phyloP scores from a whole-genome alignment of 2,113 vertebrate genomes.

The Caracal caracal region DNA sequence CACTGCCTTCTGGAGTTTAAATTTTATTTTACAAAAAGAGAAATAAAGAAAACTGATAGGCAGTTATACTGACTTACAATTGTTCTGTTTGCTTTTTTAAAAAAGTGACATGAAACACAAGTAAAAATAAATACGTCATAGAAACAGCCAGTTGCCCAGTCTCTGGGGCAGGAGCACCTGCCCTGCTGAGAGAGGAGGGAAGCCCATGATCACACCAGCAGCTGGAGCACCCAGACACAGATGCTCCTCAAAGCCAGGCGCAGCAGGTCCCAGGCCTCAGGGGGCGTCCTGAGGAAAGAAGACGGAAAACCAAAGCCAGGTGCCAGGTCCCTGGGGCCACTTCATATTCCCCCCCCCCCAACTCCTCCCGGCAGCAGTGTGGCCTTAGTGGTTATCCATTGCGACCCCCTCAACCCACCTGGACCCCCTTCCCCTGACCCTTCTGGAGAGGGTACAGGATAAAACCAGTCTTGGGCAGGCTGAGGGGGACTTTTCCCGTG shows the following conservation, averaged over 20 bases:
- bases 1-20: slow-evolving; percentile 63
- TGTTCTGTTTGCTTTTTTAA: slow-evolving; percentile 87
- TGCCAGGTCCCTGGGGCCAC: slow-evolving; percentile 70
- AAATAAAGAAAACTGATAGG: slow-evolving; percentile 82
- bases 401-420: slow-evolving; percentile 66
- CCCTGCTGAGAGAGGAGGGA: slow-evolving; percentile 86
- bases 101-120: slow-evolving; percentile 93
- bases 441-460: slow-evolving; percentile 63
- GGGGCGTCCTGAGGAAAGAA: slow-evolving; percentile 81
- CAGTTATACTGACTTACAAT: slow-evolving; percentile 91
- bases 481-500: slow-evolving; percentile 35
- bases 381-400: slow-evolving; percentile 80
- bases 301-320: slow-evolving; percentile 79
- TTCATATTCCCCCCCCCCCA: not conserved
- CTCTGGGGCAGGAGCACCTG: slow-evolving; percentile 82
- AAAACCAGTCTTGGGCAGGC: slow-evolving; percentile 68
- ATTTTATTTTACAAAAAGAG: slow-evolving; percentile 82
- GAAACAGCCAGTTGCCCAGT: slow-evolving; percentile 91
- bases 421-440: slow-evolving; percentile 51
- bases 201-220: slow-evolving; percentile 86
- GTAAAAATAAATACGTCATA: slow-evolving; percentile 93
- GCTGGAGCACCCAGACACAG: slow-evolving; percentile 81
- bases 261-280: slow-evolving; percentile 87
- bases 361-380: slow-evolving; percentile 58
- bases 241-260: slow-evolving; percentile 84